Conservation (phyloP, 2,113 vertebrate genomes). For the Sterrhoptilus dennistouni region DNA sequence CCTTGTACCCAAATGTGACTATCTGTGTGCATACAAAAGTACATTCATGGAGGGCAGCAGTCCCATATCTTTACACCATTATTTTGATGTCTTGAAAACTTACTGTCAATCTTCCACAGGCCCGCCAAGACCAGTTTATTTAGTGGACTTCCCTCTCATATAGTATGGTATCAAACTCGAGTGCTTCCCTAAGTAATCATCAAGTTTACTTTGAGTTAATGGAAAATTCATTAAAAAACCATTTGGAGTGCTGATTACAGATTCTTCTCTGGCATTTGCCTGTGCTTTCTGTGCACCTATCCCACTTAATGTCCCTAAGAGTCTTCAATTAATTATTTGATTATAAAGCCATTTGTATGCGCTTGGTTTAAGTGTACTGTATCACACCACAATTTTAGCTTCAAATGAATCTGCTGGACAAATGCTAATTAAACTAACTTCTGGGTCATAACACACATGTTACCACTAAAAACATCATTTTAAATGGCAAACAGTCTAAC, state of each 20-base stretch:
- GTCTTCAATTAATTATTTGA: slow-evolving; percentile 72
- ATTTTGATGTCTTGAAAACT: neutral
- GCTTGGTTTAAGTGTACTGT: slow-evolving; percentile 63
- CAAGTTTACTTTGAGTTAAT: slow-evolving; percentile 31
- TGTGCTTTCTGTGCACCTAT: neutral
- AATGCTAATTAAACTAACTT: slow-evolving; percentile 70
- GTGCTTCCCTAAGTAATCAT: neutral
- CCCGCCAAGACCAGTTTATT: neutral
- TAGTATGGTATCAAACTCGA: neutral
- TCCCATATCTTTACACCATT: neutral
- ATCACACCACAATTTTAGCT: slow-evolving; percentile 64
- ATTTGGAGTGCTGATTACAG: neutral
- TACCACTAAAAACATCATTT: slow-evolving; percentile 24
- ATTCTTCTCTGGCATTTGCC: neutral
- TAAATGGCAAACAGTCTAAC: neutral
- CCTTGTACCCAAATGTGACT: neutral
- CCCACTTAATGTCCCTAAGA: slow-evolving; percentile 37
- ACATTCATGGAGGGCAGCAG: neutral
- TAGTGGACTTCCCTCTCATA: neutral
- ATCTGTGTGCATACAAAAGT: neutral
- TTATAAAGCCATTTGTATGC: slow-evolving; percentile 67
- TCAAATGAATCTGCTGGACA: slow-evolving; percentile 54
- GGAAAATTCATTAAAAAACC: neutral
- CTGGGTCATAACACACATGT: slow-evolving; percentile 51
- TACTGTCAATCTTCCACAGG: neutral